Base-by-base conservation (phyloP, 2,113 vertebrate species). In the Lamprotornis superbus region DNA sequence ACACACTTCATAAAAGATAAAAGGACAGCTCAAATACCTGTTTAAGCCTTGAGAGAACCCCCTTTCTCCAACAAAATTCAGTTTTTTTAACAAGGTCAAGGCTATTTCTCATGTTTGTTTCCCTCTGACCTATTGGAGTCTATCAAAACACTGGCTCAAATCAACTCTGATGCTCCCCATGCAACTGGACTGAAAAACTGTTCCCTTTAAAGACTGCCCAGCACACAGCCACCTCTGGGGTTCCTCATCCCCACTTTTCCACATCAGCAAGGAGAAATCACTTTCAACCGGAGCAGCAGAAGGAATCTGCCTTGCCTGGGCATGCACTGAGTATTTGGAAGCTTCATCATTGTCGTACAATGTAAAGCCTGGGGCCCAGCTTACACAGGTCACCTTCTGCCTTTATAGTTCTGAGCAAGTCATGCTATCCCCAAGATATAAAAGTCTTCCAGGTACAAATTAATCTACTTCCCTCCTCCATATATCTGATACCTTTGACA, bases 1-100 rank as follows among this genome's bases (percentile, higher is more conserved):
- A 64, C 18, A 12, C 9, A 30, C 76, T 37, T 60, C 49, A 75
- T 52, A 55, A 57, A 83, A 94, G 71, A 90, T 46, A 33, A 90
- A 95, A 94, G 61, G 27, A 39, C 5, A 14, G 63, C 50, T 83
- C 64, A 77, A 93, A 90, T 81, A 61, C 75, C 67, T 81, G 59
- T 35, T 93, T 86, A 95, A 79, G 84, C 40, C 7, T 81, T 60
- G 30, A 47, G 18, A n/a, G 12, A 73, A 55, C 3, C 37, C 21
- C 19, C 8, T 70, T 71, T 40, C 31, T 57, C 73, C 49, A 61
- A 27, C 12, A 76, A 50, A 61, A 64, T 8, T 23, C 17, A 42
- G 10, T 8, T 2, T 8, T 68, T 67, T 60, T 78, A 31, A 44
- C 30, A 71, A 12, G 25, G 30, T 47, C 31, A 63, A 35, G 68